Conservation (phyloP, 2,888 invertebrate genomes). For the Notocelia uddmanniana region DNA sequence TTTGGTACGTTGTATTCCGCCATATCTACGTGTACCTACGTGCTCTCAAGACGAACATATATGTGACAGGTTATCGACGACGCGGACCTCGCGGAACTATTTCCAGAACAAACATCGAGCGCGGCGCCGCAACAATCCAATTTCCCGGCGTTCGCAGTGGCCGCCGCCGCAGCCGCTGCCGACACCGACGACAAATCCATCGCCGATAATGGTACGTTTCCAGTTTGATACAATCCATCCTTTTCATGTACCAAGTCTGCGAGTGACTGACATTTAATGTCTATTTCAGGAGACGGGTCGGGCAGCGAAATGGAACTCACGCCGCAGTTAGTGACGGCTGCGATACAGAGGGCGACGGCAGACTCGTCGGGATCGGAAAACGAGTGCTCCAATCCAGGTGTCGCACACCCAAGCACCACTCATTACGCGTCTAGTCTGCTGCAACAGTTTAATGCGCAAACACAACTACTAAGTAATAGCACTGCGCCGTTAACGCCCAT, state of each 20-base stretch:
- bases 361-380: conserved; percentile 90
- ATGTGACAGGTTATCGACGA: conserved; percentile 89
- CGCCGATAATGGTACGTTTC: conserved; percentile 77
- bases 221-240: conserved; percentile 18
- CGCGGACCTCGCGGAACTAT: conserved; percentile 91
- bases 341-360: conserved; percentile 90
- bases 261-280: conserved; percentile 24
- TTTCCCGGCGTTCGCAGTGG: conserved; percentile 84
- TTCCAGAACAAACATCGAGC: conserved; percentile 89
- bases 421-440: conserved; percentile 91
- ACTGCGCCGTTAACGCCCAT: conserved; percentile 72
- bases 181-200: conserved; percentile 82
- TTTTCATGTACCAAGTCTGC: neutral
- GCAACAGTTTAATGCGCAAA: conserved; percentile 93
- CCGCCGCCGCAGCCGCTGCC: conserved; percentile 64
- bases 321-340: conserved; percentile 90
- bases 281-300: conserved; percentile 85
- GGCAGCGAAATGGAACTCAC: conserved; percentile 92
- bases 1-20: neutral
- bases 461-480: conserved; percentile 87
- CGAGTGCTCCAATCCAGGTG: conserved; percentile 85
- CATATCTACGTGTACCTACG: neutral
- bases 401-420: conserved; percentile 83
- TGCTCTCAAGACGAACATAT: conserved; percentile 48
- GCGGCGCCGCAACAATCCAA: conserved; percentile 86